Conservation (phyloP, 2,113 vertebrate genomes). For the Rhagologus leucostigma region DNA sequence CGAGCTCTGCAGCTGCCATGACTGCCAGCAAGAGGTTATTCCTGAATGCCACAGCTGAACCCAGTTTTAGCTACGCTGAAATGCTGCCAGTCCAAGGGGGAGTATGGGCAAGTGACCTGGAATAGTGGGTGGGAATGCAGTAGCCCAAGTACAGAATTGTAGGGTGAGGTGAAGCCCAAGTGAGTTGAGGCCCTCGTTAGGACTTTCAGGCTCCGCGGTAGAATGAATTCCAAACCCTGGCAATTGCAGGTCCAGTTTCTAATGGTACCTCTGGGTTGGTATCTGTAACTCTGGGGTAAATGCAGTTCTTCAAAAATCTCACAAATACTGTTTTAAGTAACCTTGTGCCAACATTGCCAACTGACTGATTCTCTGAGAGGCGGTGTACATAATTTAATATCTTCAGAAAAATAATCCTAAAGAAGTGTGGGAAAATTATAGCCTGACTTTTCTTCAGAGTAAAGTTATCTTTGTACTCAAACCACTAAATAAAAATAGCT, state of each 20-base stretch:
- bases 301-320: neutral
- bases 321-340: constrained; percentile 17
- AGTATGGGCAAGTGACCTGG: neutral
- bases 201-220: neutral
- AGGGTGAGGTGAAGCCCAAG: neutral
- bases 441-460: constrained; percentile 7
- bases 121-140: neutral
- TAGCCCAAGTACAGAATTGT: neutral
- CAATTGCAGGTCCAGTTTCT: neutral
- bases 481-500: constrained; percentile 63
- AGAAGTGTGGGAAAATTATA: constrained; percentile 13
- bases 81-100: neutral
- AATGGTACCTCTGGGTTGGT: neutral
- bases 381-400: neutral
- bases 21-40: neutral
- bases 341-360: constrained; percentile 49
- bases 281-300: neutral
- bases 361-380: constrained; percentile 32
- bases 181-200: neutral
- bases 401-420: constrained; percentile 5
- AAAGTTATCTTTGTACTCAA: constrained; percentile 56
- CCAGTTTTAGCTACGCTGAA: neutral
- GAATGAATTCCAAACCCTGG: neutral
- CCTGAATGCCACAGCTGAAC: neutral
- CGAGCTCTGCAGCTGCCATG: neutral